Evolutionary conservation across 2,113 vertebrate genomes (phyloP).

Genomic region (Corythornis cristatus): DNA sequence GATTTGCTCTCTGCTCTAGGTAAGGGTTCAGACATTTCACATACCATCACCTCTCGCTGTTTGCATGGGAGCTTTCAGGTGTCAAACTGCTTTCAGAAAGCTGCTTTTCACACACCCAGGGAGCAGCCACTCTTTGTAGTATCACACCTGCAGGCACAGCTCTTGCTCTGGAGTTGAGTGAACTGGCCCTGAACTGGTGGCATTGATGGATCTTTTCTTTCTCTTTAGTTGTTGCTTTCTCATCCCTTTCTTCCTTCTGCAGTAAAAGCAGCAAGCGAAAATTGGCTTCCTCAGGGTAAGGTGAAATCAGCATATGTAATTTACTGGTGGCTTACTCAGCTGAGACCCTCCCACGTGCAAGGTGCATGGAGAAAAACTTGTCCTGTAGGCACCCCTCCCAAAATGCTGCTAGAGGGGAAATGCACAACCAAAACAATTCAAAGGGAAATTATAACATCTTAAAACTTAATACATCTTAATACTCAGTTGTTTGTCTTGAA

Average conservation of each 20-base stretch:
- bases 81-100: neutral
- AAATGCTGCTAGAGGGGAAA: neutral
- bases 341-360: accelerated
- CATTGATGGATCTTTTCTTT: neutral
- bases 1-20: neutral
- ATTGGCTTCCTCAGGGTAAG: neutral
- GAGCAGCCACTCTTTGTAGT: neutral
- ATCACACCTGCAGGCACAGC: neutral
- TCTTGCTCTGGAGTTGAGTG: neutral
- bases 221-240: neutral
- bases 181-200: neutral
- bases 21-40: neutral
- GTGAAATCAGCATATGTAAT: neutral
- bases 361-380: neutral
- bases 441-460: neutral
- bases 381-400: neutral
- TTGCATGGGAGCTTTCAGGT: neutral
- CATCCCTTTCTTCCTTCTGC: neutral
- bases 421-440: neutral
- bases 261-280: neutral
- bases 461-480: neutral
- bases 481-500: neutral
- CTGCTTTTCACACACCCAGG: neutral
- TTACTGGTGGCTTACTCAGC: neutral
- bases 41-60: neutral